phyloP scores from a whole-genome alignment of 2,888 invertebrate genomes.

The Athrips mouffetella region DNA sequence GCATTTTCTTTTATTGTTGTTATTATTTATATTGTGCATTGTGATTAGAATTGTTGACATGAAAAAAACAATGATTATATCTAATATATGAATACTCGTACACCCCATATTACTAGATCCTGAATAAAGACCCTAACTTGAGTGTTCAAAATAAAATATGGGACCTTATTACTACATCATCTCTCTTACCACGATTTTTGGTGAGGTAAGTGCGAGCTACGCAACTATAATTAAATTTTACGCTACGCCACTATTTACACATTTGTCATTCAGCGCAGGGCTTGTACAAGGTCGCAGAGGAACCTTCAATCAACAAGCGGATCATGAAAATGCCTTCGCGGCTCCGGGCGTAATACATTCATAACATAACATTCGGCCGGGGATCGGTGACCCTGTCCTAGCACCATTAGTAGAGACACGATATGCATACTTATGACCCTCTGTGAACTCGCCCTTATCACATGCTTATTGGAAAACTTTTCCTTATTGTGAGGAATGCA shows the following conservation, averaged over 20 bases:
- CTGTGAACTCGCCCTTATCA: conserved; percentile 36
- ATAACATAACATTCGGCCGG: conserved; percentile 40
- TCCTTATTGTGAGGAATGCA: conserved; percentile 32
- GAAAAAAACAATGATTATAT: too few relatives aligned
- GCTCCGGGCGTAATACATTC: conserved; percentile 38
- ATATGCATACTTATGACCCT: conserved; percentile 43
- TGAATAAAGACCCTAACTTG: too few relatives aligned
- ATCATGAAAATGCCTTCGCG: conserved; percentile 43
- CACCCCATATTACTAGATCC: too few relatives aligned
- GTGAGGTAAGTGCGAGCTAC: too few relatives aligned
- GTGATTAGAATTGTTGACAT: too few relatives aligned
- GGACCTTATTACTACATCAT: too few relatives aligned
- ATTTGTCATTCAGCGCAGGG: conserved; percentile 5
- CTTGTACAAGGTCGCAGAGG: conserved; percentile 24
- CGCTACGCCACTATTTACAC: not conserved
- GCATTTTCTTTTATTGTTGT: too few relatives aligned
- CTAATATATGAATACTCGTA: too few relatives aligned
- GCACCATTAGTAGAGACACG: conserved; percentile 38
- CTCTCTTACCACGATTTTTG: too few relatives aligned
- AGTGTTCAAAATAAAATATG: too few relatives aligned
- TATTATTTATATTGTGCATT: too few relatives aligned
- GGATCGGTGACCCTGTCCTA: conserved; percentile 35
- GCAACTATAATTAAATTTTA: too few relatives aligned
- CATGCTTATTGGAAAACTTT: conserved; percentile 38
- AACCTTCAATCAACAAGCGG: conserved; percentile 31